A percentile compares a stretch with the other conserved stretches of the same genome.
phyloP scores from a whole-genome alignment of 2,888 invertebrate genomes.

The Pegoplata infirma region DNA sequence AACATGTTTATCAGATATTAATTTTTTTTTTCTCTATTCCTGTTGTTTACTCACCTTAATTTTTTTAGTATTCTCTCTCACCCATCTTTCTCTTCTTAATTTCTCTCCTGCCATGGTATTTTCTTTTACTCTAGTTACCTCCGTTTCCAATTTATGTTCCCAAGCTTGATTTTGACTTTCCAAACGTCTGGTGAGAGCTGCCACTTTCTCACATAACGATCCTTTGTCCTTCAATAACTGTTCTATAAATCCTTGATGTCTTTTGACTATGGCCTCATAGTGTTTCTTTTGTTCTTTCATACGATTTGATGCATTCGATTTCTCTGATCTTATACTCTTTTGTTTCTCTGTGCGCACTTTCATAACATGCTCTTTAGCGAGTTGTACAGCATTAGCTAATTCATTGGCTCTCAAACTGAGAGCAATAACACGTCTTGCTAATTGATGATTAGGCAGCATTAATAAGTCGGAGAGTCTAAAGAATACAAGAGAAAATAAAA shows the following conservation, averaged over 20 bases:
- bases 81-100: conserved; percentile 86
- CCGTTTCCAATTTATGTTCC: conserved; percentile 87
- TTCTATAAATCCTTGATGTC: conserved; percentile 91
- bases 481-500: no score
- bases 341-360: conserved; percentile 77
- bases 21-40: background rate
- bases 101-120: conserved; percentile 89
- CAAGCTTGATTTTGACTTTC: conserved; percentile 81
- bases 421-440: conserved; percentile 76
- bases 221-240: conserved; percentile 90
- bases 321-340: conserved; percentile 76
- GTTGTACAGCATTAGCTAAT: conserved; percentile 76
- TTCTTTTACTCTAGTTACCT: conserved; percentile 86
- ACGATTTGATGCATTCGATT: conserved; percentile 77
- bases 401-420: conserved; percentile 77
- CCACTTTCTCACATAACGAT: conserved; percentile 82
- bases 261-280: conserved; percentile 85
- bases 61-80: conserved; percentile 90
- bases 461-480: conserved; percentile 76
- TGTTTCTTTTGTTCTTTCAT: conserved; percentile 83
- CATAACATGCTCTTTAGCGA: conserved; percentile 77
- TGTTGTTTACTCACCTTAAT: conserved; percentile 82
- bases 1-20: background rate
- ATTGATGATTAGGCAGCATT: conserved; percentile 77
- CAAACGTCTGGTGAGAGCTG: conserved; percentile 75